phyloP scores from a whole-genome alignment of 1,140 invertebrate genomes.

The Drosophila rhopaloa region DNA sequence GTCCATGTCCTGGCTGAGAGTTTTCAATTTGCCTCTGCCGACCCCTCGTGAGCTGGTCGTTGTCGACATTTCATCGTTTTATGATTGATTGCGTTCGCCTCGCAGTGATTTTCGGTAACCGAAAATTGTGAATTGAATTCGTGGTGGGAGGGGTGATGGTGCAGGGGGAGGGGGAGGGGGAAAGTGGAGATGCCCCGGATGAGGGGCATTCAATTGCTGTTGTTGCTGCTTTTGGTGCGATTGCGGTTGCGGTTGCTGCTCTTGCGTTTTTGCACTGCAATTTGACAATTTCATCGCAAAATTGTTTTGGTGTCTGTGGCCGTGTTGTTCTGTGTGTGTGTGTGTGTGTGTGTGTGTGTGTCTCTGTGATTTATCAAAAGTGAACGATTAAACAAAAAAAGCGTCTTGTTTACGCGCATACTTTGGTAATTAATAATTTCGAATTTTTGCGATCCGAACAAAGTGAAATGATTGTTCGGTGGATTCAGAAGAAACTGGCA shows the following conservation, averaged over 20 bases:
- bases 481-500: constrained; percentile 4
- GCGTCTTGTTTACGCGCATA: too few relatives aligned
- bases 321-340: constrained; percentile 12
- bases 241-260: constrained; percentile 72
- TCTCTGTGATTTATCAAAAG: constrained; percentile 67
- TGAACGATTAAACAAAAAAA: constrained; percentile 51
- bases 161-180: too few relatives aligned
- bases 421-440: constrained; percentile 62
- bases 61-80: constrained; percentile 77
- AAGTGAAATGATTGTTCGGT: constrained; percentile 9
- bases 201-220: constrained; percentile 22
- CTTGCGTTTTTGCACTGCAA: constrained; percentile 78
- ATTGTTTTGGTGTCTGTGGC: constrained; percentile 81
- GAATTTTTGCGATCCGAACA: constrained; percentile 12
- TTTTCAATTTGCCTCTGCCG: constrained; percentile 62
- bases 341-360: constrained; percentile 29
- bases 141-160: neutral
- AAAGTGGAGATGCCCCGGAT: neutral
- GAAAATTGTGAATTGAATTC: constrained; percentile 77
- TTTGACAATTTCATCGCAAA: constrained; percentile 82
- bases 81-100: constrained; percentile 78
- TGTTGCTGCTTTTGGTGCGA: constrained; percentile 35
- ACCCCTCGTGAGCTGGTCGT: constrained; percentile 10
- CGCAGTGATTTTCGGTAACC: constrained; percentile 72
- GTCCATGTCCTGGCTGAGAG: constrained; percentile 52